phyloP scores from a whole-genome alignment of 2,888 invertebrate species.

The Chromoteleia sp. region DNA sequence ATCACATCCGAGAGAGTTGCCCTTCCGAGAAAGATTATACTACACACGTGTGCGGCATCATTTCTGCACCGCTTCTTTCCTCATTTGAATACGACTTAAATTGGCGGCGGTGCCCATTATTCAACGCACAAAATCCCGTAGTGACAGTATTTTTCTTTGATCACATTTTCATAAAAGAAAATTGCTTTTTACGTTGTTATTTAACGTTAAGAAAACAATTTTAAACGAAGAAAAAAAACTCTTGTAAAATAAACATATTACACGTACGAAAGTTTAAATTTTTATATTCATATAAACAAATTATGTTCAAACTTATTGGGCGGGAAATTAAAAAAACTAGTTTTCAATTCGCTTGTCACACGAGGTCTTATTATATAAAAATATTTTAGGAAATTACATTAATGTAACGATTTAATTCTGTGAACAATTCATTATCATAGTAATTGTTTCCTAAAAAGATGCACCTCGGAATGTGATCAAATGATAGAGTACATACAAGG shows the following conservation, averaged over 20 bases:
- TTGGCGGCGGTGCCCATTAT: conserved; percentile 73
- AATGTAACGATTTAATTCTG: conserved; percentile 21
- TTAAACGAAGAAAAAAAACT: too few relatives aligned
- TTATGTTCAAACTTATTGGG: too few relatives aligned
- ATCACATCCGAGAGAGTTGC: conserved; percentile 76
- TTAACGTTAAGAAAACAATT: too few relatives aligned
- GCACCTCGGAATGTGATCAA: conserved; percentile 22
- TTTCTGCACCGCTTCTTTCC: conserved; percentile 74
- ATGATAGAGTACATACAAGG: conserved; percentile 23
- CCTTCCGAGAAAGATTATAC: conserved; percentile 81
- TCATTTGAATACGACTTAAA: conserved; percentile 81
- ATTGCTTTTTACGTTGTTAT: too few relatives aligned
- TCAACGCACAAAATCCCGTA: conserved; percentile 28
- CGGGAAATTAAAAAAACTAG: too few relatives aligned
- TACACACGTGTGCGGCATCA: conserved; percentile 71
- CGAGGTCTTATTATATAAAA: too few relatives aligned
- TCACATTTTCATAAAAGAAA: conserved; percentile 23
- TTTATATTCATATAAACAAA: too few relatives aligned
- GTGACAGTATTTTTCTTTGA: conserved; percentile 44
- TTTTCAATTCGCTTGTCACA: too few relatives aligned
- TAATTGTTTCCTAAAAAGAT: conserved; percentile 57
- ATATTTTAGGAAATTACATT: conserved; percentile 60
- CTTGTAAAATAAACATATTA: too few relatives aligned
- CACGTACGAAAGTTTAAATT: too few relatives aligned
- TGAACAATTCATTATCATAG: conserved; percentile 72